phyloP scores from a whole-genome alignment of 2,113 vertebrate genomes.

The Sinocyclocheilus rhinocerous region DNA sequence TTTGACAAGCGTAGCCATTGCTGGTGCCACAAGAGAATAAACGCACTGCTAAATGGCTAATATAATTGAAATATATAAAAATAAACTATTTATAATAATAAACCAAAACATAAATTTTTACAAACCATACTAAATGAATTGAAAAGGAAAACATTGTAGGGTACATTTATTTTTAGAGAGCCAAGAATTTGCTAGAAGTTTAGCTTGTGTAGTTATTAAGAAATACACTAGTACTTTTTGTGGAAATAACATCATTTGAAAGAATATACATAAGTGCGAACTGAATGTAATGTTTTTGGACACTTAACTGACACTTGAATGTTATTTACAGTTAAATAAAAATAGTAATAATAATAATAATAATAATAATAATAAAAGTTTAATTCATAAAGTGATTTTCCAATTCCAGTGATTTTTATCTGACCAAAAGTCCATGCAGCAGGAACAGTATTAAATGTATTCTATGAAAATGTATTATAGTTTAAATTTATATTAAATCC shows the following conservation, averaged over 20 bases:
- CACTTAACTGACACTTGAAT: not conserved
- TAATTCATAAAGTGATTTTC: no score
- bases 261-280: not conserved
- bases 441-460: no score
- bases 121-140: conserved; percentile 42
- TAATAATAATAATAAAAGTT: no score
- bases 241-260: not conserved
- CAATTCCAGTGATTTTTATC: no score
- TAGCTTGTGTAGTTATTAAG: not conserved
- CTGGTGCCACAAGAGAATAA: conserved; percentile 40
- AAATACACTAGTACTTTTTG: not conserved
- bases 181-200: conserved; percentile 35
- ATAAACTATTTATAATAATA: conserved; percentile 1
- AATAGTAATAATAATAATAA: not conserved
- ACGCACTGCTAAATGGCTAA: conserved; percentile 40
- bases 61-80: not conserved
- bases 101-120: not conserved
- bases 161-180: conserved; percentile 36
- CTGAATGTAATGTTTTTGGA: not conserved
- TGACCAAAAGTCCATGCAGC: no score
- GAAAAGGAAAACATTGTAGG: conserved; percentile 15
- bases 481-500: not conserved
- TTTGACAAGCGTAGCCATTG: conserved; percentile 22
- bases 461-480: not conserved
- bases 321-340: not conserved